Conservation (phyloP, 2,113 vertebrate species). For the Pungitius pungitius region DNA sequence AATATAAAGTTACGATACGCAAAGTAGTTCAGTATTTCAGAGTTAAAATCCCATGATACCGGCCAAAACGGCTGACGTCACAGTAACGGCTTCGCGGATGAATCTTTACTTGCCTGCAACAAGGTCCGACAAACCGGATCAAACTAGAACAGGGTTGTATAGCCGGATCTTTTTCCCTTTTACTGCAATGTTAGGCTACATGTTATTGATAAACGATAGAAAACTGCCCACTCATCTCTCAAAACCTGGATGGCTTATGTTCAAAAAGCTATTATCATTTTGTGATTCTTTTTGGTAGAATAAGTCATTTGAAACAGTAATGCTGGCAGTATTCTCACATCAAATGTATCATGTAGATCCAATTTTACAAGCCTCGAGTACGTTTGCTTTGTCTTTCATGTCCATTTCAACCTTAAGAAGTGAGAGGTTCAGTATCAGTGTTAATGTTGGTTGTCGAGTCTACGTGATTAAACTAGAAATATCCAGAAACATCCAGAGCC, state of each 20-base stretch:
- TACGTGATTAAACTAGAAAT: constrained; percentile 27
- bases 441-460: not conserved
- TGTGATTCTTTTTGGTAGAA: not conserved
- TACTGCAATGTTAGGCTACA: constrained; percentile 67
- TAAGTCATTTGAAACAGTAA: not conserved
- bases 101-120: constrained; percentile 44
- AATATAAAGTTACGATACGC: not conserved
- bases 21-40: not conserved
- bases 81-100: constrained; percentile 54
- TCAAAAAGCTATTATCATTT: not conserved
- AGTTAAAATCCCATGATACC: not conserved
- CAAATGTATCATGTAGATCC: not conserved
- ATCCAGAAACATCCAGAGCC: constrained; percentile 51
- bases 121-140: constrained; percentile 66
- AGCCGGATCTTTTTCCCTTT: constrained; percentile 71
- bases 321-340: not conserved
- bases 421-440: not conserved
- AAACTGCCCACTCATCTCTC: constrained; percentile 48
- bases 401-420: not conserved
- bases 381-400: not conserved
- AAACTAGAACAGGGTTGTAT: constrained; percentile 64
- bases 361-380: not conserved
- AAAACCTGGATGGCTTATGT: not conserved
- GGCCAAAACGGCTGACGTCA: constrained; percentile 70
- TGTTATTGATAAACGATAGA: constrained; percentile 47